Percentiles rank a stretch among this genome's conserved stretches.
These are phyloP conservation scores for Pheosia tremula DNA, from an alignment of 2,888 invertebrate species.

Conservation along the genomic window DNA sequence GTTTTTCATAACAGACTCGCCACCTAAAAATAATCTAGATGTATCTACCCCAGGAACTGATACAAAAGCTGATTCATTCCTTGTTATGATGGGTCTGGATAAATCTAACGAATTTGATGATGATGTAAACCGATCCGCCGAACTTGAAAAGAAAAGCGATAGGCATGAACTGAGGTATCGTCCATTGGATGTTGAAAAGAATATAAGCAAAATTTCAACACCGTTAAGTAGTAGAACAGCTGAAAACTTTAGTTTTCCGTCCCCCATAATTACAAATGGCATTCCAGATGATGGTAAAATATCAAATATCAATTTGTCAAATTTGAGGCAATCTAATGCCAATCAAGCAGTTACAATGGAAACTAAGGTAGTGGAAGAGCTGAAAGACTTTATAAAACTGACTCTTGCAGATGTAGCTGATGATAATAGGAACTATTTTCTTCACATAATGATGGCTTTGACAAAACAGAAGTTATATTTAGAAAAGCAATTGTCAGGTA, in stretches of 20 bases:
- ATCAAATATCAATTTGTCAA: conserved; percentile 48
- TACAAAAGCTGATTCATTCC: conserved; percentile 71
- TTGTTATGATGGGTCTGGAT: conserved; percentile 74
- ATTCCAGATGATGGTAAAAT: conserved; percentile 51
- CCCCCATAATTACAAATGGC: conserved; percentile 63
- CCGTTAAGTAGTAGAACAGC: conserved; percentile 57
- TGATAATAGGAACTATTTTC: conserved; percentile 73
- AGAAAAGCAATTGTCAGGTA: conserved; percentile 66
- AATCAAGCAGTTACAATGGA: conserved; percentile 45
- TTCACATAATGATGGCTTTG: conserved; percentile 77
- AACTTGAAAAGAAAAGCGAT: conserved; percentile 62
- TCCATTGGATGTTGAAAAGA: conserved; percentile 63
- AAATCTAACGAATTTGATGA: conserved; percentile 66
- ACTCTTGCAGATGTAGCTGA: conserved; percentile 69
- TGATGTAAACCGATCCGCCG: conserved; percentile 56
- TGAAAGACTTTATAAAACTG: conserved; percentile 74
- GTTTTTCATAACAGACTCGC: conserved; percentile 70
- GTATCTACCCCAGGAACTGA: conserved; percentile 49
- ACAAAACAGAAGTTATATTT: conserved; percentile 78
- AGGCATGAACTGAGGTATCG: conserved; percentile 54
- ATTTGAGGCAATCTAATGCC: conserved; percentile 44
- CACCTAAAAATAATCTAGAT: conserved; percentile 56
- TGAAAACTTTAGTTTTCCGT: conserved; percentile 61
- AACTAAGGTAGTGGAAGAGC: conserved; percentile 58
- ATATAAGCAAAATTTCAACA: conserved; percentile 73